phyloP scores from a whole-genome alignment of 2,888 invertebrate genomes.

The Calliphora vomitoria region DNA sequence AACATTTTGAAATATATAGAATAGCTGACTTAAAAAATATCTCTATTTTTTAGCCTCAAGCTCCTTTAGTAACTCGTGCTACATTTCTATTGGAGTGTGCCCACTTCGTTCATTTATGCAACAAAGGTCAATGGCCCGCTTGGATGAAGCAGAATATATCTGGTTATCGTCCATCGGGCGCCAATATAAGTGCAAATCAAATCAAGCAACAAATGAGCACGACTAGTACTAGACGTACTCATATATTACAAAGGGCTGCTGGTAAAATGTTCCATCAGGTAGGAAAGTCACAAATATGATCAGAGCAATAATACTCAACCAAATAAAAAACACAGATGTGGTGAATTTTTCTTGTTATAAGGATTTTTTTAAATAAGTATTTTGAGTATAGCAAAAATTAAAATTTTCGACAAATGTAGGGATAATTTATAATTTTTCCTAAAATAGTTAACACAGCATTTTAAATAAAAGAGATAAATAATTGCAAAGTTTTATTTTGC shows the following conservation, averaged over 20 bases:
- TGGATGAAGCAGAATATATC: constrained; percentile 96
- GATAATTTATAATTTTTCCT: too few relatives aligned
- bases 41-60: constrained; percentile 90
- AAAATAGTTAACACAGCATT: too few relatives aligned
- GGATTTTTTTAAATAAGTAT: too few relatives aligned
- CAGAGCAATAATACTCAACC: too few relatives aligned
- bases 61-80: constrained; percentile 96
- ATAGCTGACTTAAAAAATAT: background rate
- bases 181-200: constrained; percentile 85
- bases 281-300: constrained; percentile 6
- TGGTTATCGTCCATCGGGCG: constrained; percentile 89
- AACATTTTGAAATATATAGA: background rate
- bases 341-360: too few relatives aligned
- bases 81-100: constrained; percentile 97
- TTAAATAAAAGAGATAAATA: too few relatives aligned
- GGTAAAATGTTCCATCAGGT: constrained; percentile 97
- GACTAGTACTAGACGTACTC: constrained; percentile 87
- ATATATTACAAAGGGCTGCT: constrained; percentile 93
- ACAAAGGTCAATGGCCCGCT: constrained; percentile 98
- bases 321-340: too few relatives aligned
- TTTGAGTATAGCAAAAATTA: too few relatives aligned
- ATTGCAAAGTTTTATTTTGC: too few relatives aligned
- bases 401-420: too few relatives aligned
- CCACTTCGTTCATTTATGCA: constrained; percentile 98
- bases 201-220: constrained; percentile 85